Percentiles rank a stretch among this genome's conserved stretches.
These are phyloP conservation scores for Diarsia rubi DNA, from an alignment of 2,888 invertebrate species.

Conservation along the genomic window DNA sequence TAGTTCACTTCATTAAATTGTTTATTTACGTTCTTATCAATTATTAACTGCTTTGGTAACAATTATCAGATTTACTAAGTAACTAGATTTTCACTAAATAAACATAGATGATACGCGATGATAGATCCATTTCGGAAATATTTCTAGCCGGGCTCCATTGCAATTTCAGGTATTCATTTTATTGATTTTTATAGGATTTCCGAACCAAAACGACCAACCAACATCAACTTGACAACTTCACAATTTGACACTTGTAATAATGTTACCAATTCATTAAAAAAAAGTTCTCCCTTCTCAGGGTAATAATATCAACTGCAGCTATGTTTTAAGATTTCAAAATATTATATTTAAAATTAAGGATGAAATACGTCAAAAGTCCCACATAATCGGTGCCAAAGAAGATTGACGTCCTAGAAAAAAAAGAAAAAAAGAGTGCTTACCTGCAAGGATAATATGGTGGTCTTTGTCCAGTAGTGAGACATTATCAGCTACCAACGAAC, in stretches of 20 bases:
- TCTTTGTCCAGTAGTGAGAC: no score
- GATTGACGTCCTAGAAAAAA: no score
- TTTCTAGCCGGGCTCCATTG: neutral
- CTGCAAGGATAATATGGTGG: no score
- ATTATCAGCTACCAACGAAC: no score
- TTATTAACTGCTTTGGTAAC: neutral
- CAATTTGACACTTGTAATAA: neutral
- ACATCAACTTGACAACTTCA: neutral
- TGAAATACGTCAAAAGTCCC: no score
- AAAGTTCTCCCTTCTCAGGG: neutral
- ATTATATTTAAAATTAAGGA: no score
- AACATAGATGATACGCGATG: neutral
- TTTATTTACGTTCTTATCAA: conserved; percentile 16
- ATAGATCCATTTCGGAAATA: neutral
- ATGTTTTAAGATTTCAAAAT: no score
- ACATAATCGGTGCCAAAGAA: no score
- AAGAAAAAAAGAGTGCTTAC: no score
- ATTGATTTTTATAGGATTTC: neutral
- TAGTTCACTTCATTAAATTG: neutral
- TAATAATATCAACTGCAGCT: no score
- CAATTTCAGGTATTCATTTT: neutral
- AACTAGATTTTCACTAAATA: neutral
- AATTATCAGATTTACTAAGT: neutral
- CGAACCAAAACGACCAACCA: neutral
- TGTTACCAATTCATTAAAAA: neutral